These are phyloP conservation scores for Spicauda simplicius DNA, from an alignment of 2,888 invertebrate species.

Conservation along the genomic window DNA sequence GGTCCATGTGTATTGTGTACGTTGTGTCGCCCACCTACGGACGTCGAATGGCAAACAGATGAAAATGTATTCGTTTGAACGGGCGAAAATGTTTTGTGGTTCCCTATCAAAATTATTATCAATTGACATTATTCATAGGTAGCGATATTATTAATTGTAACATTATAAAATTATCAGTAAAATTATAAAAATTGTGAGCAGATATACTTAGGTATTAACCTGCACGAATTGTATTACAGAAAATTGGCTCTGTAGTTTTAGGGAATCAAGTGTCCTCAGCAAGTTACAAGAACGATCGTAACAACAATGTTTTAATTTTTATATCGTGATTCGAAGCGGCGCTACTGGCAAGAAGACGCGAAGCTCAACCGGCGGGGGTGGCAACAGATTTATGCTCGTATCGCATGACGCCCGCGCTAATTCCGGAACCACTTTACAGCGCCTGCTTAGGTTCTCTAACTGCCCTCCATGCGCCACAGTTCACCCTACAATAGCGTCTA, in stretches of 20 bases:
- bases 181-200: too few relatives aligned
- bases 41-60: constrained; percentile 17
- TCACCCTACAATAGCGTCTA: constrained; percentile 22
- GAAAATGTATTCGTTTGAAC: not conserved
- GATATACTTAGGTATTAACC: too few relatives aligned
- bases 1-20: constrained; percentile 16
- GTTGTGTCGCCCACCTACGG: constrained; percentile 9
- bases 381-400: constrained; percentile 72
- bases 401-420: constrained; percentile 67
- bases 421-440: constrained; percentile 60
- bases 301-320: not conserved
- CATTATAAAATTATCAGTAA: too few relatives aligned
- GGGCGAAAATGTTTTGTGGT: not conserved
- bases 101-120: too few relatives aligned
- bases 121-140: too few relatives aligned
- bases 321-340: constrained; percentile 24
- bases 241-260: too few relatives aligned
- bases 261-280: not conserved
- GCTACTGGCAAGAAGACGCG: constrained; percentile 39
- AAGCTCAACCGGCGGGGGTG: constrained; percentile 45
- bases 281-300: not conserved
- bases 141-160: too few relatives aligned
- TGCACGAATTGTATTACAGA: too few relatives aligned
- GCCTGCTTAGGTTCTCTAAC: constrained; percentile 34
- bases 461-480: constrained; percentile 28